Evolutionary conservation across 2,888 invertebrate genomes (phyloP).

Genomic region (Rhagium mordax): DNA sequence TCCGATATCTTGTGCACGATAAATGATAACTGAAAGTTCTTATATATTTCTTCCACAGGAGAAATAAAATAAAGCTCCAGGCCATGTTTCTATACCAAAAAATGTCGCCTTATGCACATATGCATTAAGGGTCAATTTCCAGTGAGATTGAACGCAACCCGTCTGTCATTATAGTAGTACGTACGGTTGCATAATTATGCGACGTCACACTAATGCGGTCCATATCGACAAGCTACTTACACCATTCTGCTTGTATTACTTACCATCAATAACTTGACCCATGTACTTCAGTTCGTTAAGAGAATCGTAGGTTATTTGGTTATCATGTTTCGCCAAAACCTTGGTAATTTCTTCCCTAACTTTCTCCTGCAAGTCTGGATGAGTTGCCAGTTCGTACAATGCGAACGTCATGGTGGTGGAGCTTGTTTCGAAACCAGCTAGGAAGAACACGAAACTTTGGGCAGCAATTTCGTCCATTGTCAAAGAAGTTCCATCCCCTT

Average conservation of each 20-base stretch:
- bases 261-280: constrained; percentile 53
- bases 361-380: constrained; percentile 51
- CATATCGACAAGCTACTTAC: too few relatives aligned
- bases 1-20: too few relatives aligned
- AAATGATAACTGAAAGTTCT: too few relatives aligned
- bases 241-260: not conserved
- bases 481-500: constrained; percentile 41
- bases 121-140: too few relatives aligned
- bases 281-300: constrained; percentile 52
- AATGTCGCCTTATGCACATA: too few relatives aligned
- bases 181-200: too few relatives aligned
- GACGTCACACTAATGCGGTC: too few relatives aligned
- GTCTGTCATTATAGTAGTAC: too few relatives aligned
- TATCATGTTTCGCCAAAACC: constrained; percentile 46
- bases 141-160: too few relatives aligned
- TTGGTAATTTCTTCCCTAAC: constrained; percentile 47
- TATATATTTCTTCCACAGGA: too few relatives aligned
- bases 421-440: constrained; percentile 55
- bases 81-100: too few relatives aligned
- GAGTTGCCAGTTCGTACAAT: constrained; percentile 47
- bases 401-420: constrained; percentile 55
- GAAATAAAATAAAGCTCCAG: too few relatives aligned
- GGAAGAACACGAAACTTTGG: constrained; percentile 53
- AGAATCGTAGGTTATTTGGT: constrained; percentile 52
- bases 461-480: constrained; percentile 49